Evolutionary conservation across 2,113 vertebrate genomes (phyloP).

Genomic region (Notiomystis cincta): DNA sequence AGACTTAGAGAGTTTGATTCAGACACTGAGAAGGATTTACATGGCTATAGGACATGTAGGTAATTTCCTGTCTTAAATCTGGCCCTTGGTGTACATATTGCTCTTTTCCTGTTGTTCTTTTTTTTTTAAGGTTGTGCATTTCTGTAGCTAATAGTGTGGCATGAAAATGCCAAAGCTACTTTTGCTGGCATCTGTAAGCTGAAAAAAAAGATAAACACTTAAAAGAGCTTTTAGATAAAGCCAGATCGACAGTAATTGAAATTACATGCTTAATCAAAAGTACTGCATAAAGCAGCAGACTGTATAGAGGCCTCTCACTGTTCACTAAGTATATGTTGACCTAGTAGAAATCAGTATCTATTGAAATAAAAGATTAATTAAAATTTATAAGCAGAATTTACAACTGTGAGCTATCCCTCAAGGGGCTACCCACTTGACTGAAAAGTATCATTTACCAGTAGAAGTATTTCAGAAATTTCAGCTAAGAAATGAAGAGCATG

Average conservation of each 20-base stretch:
- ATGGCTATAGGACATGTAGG: neutral
- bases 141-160: neutral
- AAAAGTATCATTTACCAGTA: neutral
- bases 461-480: neutral
- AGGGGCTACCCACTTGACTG: neutral
- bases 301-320: neutral
- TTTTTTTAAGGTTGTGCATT: neutral
- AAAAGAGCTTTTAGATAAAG: neutral
- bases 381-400: conserved; percentile 18
- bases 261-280: neutral
- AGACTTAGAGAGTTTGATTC: neutral
- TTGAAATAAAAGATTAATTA: conserved; percentile 33
- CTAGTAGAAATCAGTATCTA: neutral
- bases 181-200: neutral
- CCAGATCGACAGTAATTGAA: neutral
- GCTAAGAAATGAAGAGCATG: neutral
- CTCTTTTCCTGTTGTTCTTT: neutral
- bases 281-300: neutral
- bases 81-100: neutral
- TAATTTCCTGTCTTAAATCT: neutral
- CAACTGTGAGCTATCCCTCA: neutral
- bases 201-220: neutral
- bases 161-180: neutral
- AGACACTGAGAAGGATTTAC: neutral
- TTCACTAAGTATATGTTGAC: neutral